These are phyloP conservation scores for Malurus leucopterus DNA, from an alignment of 2,797 vertebrate genomes.

Conservation along the genomic window DNA sequence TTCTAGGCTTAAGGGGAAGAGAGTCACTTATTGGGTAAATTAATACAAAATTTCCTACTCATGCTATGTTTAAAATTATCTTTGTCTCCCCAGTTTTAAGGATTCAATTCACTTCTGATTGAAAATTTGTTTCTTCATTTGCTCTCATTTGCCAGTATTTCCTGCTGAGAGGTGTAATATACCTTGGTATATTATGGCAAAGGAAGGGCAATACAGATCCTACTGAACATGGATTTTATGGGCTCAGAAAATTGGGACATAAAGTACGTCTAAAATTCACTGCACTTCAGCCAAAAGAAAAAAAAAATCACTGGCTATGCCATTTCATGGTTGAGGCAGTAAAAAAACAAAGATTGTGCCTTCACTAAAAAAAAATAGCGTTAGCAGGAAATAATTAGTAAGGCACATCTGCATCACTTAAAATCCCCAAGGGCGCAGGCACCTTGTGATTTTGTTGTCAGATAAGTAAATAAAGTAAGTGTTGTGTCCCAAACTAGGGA, in stretches of 20 bases:
- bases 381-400: not conserved
- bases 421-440: not conserved
- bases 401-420: not conserved
- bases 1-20: not conserved
- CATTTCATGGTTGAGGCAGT: not conserved
- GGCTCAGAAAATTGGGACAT: not conserved
- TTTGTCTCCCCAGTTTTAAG: not conserved
- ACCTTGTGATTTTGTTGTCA: not conserved
- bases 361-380: not conserved
- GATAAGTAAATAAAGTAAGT: not conserved
- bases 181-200: not conserved
- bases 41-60: not conserved
- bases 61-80: not conserved
- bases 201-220: fast-evolving
- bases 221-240: not conserved
- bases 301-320: not conserved
- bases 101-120: not conserved
- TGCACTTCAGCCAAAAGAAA: not conserved
- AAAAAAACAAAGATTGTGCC: not conserved
- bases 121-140: not conserved
- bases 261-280: not conserved
- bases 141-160: not conserved
- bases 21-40: not conserved
- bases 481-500: not conserved
- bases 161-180: not conserved